These are phyloP conservation scores for Macrotis lagotis DNA, from an alignment of 2,113 vertebrate species.

Conservation along the genomic window DNA sequence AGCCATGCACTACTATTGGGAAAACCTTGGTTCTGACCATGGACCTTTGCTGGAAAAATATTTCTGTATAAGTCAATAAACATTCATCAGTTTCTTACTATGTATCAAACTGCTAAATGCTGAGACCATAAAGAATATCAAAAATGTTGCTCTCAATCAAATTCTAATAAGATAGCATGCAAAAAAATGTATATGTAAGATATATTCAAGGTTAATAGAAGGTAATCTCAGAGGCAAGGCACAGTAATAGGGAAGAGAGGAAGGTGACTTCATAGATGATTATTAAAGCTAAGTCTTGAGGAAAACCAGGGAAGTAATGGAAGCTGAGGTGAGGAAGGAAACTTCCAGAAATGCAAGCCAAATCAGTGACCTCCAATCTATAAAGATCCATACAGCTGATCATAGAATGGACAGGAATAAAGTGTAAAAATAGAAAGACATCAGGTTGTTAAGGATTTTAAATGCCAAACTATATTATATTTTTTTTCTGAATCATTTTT, in stretches of 20 bases:
- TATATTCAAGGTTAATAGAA: background rate
- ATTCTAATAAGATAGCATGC: background rate
- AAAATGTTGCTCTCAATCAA: background rate
- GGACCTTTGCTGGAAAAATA: background rate
- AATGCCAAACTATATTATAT: background rate
- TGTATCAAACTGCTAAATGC: background rate
- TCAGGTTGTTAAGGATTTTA: background rate
- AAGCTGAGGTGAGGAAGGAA: background rate
- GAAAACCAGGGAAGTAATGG: background rate
- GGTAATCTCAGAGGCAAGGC: background rate
- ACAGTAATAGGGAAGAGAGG: background rate
- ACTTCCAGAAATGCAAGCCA: background rate
- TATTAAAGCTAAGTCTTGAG: background rate
- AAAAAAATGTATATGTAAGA: background rate
- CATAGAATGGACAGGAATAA: background rate
- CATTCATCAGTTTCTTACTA: background rate
- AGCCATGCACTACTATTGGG: background rate
- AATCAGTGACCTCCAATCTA: no score
- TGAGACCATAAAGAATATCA: background rate
- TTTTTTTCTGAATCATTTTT: background rate
- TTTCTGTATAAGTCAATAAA: background rate
- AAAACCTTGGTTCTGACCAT: background rate
- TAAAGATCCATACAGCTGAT: background rate
- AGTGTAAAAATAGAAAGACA: background rate
- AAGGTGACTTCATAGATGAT: background rate